phyloP scores from a whole-genome alignment of 2,113 vertebrate genomes.

The Eurypyga helias region DNA sequence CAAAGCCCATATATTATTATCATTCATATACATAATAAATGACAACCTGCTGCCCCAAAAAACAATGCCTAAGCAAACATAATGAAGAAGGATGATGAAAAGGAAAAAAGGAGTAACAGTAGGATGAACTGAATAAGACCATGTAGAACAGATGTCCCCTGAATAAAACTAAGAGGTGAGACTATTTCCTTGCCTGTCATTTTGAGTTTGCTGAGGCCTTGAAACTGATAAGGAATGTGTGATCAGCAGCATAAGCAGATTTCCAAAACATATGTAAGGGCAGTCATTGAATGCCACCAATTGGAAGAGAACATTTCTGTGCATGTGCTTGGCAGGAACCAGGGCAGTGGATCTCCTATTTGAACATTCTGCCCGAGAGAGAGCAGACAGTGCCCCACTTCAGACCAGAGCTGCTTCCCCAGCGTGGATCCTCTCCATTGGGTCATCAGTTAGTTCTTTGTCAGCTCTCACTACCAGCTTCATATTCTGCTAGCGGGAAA shows the following conservation, averaged over 20 bases:
- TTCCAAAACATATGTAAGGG: not conserved
- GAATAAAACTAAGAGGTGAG: not conserved
- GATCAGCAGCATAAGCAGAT: not conserved
- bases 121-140: not conserved
- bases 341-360: rapidly evolving
- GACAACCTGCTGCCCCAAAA: not conserved
- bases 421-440: rapidly evolving
- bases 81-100: not conserved
- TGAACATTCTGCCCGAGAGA: rapidly evolving
- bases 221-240: not conserved
- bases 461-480: not conserved
- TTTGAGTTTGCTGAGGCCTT: not conserved
- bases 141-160: not conserved
- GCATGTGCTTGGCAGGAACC: not conserved
- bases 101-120: not conserved
- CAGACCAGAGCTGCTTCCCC: rapidly evolving
- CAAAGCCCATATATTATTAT: not conserved
- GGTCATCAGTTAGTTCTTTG: not conserved
- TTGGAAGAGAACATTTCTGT: not conserved
- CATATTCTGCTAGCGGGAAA: not conserved
- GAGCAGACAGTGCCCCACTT: rapidly evolving
- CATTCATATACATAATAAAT: not conserved
- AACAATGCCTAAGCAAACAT: not conserved
- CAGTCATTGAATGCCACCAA: not conserved
- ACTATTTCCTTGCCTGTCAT: not conserved